Evolutionary conservation across 2,888 invertebrate genomes (phyloP), one percentile per base, ranked within the genome.

Genomic region (Drosophila yooni): DNA sequence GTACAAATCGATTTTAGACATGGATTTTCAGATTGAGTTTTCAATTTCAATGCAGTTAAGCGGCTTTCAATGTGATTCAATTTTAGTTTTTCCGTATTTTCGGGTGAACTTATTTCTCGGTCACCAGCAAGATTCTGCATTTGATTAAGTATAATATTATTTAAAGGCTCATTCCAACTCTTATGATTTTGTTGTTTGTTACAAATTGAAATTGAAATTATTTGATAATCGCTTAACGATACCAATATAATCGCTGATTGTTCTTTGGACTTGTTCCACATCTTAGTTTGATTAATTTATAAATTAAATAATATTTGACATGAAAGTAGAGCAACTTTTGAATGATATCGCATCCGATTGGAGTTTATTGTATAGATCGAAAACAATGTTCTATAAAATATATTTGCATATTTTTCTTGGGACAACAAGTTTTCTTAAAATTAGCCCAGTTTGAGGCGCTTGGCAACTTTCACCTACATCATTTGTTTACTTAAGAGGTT

Each of bases 391-490:
- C 29, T 40, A 29, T 15, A 29, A 57, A 15, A 46, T 46, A 46
- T 13, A 46, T 46, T 46, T 46, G 15, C 21, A 18, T 15, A 25
- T 31, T 6, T 54, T 56, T 38, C 2, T 4, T 31, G n/a, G 11
- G 15, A 0, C 6, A 57, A 21, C 34, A 15, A 13, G 13, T 27
- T 27, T 59, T 25, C 11, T n/a, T 15, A 15, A 31, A 40, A 40
- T 56, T 51, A 50, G 53, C 50, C 46, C 33, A 72, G 46, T 68
- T 72, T 58, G 2, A 13, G 40, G 25, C 29, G 33, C 31, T 38
- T 43, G 21, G 11, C 50, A 63, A 76, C 77, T 77, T 77, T 77
- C 77, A 76, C 77, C 77, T 62, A 81, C 66, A 46, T 75, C 27
- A 29, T 48, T 62, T 34, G n/a, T n/a, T 48, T 52, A 46, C 62